phyloP scores from a whole-genome alignment of 2,888 invertebrate genomes.

The Fragum fragum region DNA sequence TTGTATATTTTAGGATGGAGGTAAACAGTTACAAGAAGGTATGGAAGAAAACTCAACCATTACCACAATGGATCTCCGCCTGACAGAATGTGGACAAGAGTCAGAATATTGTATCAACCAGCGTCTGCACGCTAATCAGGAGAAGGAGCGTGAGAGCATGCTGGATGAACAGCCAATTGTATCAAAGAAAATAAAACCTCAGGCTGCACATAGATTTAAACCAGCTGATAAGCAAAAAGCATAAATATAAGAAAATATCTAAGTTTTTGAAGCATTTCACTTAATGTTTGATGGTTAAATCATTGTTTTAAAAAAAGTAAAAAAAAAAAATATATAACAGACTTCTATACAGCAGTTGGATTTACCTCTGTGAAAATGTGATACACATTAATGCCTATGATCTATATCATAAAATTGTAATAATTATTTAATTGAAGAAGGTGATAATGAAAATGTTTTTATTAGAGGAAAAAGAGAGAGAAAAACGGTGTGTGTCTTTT shows the following conservation, averaged over 20 bases:
- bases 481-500: no score
- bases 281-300: no score
- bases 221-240: slow-evolving; percentile 24
- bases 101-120: slow-evolving; percentile 86
- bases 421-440: no score
- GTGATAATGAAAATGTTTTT: no score
- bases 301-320: no score
- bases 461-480: no score
- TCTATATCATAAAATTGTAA: no score
- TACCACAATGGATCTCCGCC: slow-evolving; percentile 85
- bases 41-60: slow-evolving; percentile 86
- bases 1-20: slow-evolving; percentile 84
- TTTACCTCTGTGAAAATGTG: no score
- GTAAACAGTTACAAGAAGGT: slow-evolving; percentile 86
- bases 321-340: no score
- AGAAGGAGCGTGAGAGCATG: slow-evolving; percentile 80
- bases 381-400: no score
- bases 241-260: not conserved
- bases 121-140: slow-evolving; percentile 84
- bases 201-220: slow-evolving; percentile 79
- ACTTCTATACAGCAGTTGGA: no score
- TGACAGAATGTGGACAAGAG: slow-evolving; percentile 87
- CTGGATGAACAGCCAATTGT: slow-evolving; percentile 71
- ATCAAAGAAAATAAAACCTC: slow-evolving; percentile 76
- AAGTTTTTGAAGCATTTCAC: no score